Evolutionary conservation across 2,113 vertebrate genomes (phyloP), one percentile per base, ranked within the genome.

Genomic region (Cyprinodon variegatus): DNA sequence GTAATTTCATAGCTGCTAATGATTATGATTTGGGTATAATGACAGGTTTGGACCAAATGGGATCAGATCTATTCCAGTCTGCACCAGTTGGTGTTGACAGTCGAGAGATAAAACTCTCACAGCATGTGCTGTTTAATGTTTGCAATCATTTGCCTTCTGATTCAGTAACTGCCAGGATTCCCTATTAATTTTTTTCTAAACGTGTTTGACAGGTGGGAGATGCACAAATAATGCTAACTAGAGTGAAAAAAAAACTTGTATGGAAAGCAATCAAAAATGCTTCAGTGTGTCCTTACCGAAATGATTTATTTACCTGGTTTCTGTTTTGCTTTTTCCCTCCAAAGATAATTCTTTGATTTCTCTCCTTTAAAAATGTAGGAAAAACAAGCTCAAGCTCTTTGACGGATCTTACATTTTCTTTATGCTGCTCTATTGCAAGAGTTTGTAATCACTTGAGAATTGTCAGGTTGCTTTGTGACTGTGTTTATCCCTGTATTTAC

Each of bases 51-150:
- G 73, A 74, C 70, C 63, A 70, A 85, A 82, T 76, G 37, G 59
- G 65, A 77, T 74, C n/a, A 70, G 68, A 40, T 76, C 71, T 29
- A 15, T 78, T 77, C 40, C 68, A 85, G 70, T 74, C 73, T 53
- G 0, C 39, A 65, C 82, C 82, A 82, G 79, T 81, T 86, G 82
- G 84, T 83, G 80, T 70, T 75, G 65, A 88, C 75, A 85, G 82
- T 82, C 10, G 60, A 78, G 80, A 82, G 78, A 86, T 81, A 78
- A 86, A 80, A 88, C 83, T 70, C 68, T 76, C 59, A 64, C 72
- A 83, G 74, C 82, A 82, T 88, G 78, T 82, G 82, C 78, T 43
- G 77, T 85, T 85, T 83, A 83, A 85, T 86, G 78, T 79, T 79
- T 50, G 53, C 46, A 82, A 82, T 78, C 39, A 61, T 83, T 79